These are phyloP conservation scores for Corydoras maculifer DNA, from an alignment of 2,113 vertebrate genomes.

Conservation along the genomic window DNA sequence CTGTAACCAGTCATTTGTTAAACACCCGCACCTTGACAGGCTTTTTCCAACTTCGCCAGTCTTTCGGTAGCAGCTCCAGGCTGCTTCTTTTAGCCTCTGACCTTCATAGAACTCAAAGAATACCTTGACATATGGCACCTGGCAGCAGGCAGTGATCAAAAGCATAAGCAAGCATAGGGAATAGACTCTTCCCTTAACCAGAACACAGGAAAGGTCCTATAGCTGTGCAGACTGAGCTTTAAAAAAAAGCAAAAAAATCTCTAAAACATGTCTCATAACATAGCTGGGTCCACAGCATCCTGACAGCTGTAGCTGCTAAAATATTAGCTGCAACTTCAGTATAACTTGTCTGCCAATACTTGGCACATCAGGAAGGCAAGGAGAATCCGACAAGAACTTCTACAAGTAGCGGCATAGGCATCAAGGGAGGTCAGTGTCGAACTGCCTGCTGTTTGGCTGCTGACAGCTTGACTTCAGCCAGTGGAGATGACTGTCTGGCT, in stretches of 20 bases:
- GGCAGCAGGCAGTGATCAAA: conserved; percentile 9
- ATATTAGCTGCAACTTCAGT: conserved; percentile 17
- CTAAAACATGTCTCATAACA: background rate
- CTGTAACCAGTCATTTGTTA: conserved; percentile 62
- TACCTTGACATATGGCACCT: background rate
- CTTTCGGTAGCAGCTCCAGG: conserved; percentile 8
- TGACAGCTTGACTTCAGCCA: conserved; percentile 35
- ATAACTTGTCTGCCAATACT: conserved; percentile 25
- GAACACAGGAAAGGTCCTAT: background rate
- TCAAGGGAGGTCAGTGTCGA: conserved; percentile 26
- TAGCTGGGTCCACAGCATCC: background rate
- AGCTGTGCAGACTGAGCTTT: background rate
- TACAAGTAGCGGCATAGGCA: conserved; percentile 13
- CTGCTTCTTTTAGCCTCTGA: conserved; percentile 9
- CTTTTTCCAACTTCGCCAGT: background rate
- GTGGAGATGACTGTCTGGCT: background rate
- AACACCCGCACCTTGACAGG: conserved; percentile 52
- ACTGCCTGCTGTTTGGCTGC: conserved; percentile 6
- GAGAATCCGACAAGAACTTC: conserved; percentile 28
- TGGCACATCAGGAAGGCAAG: conserved; percentile 24
- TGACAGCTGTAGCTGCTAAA: conserved; percentile 26
- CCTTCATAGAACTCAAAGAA: conserved; percentile 16
- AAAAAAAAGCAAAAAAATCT: background rate
- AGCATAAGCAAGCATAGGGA: background rate
- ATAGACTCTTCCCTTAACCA: background rate